phyloP scores from a whole-genome alignment of 2,113 vertebrate species.

The Limanda limanda region DNA sequence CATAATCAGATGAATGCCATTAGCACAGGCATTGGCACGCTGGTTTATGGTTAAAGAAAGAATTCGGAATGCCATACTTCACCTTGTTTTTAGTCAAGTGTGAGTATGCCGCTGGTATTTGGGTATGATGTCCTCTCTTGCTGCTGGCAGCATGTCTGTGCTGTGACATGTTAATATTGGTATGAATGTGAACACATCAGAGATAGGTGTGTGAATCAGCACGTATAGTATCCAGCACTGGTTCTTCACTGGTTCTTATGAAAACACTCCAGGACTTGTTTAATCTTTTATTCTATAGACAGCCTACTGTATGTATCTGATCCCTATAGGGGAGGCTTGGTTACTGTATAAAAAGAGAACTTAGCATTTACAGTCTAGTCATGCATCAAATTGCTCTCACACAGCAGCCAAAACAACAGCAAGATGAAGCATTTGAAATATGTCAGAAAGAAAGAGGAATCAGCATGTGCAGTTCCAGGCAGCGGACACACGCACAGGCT shows the following conservation, averaged over 20 bases:
- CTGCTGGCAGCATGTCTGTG: conserved; percentile 55
- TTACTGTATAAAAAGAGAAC: conserved; percentile 45
- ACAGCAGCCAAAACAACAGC: conserved; percentile 67
- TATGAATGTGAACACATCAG: conserved; percentile 73
- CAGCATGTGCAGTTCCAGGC: conserved; percentile 30
- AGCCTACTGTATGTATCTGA: neutral
- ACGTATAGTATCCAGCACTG: conserved; percentile 10
- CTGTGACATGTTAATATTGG: conserved; percentile 75
- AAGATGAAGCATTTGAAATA: conserved; percentile 69
- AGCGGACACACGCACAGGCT: conserved; percentile 46
- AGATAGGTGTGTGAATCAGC: conserved; percentile 38
- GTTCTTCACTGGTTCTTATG: neutral
- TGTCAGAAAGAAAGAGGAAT: conserved; percentile 54
- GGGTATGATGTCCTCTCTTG: conserved; percentile 32
- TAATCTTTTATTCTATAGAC: neutral
- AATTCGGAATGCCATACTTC: conserved; percentile 37
- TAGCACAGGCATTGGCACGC: conserved; percentile 1
- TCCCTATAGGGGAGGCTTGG: neutral
- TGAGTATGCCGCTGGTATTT: conserved; percentile 34
- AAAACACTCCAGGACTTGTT: neutral
- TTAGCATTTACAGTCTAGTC: conserved; percentile 63
- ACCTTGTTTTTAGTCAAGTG: conserved; percentile 43
- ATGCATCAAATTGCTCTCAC: conserved; percentile 61
- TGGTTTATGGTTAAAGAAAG: conserved; percentile 14
- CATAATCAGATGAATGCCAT: conserved; percentile 33